These are phyloP conservation scores for Florisuga fusca DNA, from an alignment of 2,797 vertebrate species.

Conservation along the genomic window DNA sequence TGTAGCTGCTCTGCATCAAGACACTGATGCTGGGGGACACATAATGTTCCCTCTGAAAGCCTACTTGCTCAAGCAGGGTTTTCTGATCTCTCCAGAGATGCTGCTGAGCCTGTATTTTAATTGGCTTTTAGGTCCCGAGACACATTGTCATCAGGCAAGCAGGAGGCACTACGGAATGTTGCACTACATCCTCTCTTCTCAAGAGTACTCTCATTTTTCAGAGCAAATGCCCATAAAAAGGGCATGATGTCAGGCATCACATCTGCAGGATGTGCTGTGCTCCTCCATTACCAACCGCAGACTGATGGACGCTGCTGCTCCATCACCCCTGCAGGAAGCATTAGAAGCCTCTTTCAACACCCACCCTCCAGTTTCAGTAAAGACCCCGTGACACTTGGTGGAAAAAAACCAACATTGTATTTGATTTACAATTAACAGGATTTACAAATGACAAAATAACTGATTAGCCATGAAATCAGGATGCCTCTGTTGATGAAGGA, in stretches of 20 bases:
- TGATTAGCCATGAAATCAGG: conserved; percentile 66
- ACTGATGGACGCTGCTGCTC: background rate
- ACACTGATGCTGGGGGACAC: background rate
- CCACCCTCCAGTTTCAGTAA: conserved; percentile 9
- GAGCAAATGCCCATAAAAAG: background rate
- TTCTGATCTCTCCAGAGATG: background rate
- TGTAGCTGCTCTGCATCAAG: background rate
- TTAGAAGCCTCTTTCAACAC: background rate
- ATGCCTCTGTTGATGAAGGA: conserved; percentile 56
- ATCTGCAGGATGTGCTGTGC: background rate
- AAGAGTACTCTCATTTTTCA: conserved; percentile 52
- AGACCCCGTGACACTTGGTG: conserved; percentile 48
- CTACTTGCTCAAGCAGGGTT: background rate
- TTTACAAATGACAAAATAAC: conserved; percentile 80
- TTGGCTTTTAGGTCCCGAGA: conserved; percentile 10
- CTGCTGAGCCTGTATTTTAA: background rate
- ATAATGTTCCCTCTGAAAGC: background rate
- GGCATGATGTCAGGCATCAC: conserved; percentile 20
- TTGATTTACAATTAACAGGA: conserved; percentile 82
- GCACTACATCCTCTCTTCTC: background rate
- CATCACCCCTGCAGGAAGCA: background rate
- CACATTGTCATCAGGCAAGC: background rate
- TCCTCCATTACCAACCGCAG: conserved; percentile 6
- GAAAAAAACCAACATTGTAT: conserved; percentile 78
- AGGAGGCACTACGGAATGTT: background rate